Evolutionary conservation across 2,113 vertebrate genomes (phyloP), one percentile per base, ranked within the genome.

Genomic region (Mirza zaza): DNA sequence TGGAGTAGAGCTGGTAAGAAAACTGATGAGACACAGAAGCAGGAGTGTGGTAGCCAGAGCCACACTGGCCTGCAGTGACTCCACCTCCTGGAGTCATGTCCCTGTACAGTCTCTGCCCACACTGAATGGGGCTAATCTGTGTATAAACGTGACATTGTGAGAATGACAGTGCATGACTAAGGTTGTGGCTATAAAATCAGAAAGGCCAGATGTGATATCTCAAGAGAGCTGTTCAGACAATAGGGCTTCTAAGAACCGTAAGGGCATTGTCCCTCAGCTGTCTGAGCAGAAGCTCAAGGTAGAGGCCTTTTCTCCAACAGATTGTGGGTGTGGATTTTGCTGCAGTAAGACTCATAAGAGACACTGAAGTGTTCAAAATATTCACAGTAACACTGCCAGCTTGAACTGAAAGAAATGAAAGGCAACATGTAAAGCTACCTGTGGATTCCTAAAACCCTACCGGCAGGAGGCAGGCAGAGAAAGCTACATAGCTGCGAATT

Each of bases 51-150:
- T 6, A 87, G 45, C 25, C 73, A 59, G 77, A 8, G 79, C 89
- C 45, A 52, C 0, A 0, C 0, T 67, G 63, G 65, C 32, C 32
- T 18, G 32, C 50, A 34, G 5, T 2, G 11, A 39, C 25, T 20
- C 45, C 6, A 29, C 45, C 36, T 59, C 61, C 81, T 27, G 34
- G 11, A 52, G 15, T 27, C 13, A 21, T 27, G 17, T 50, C 45
- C 59, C 67, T 59, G 79, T n/a, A n/a, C 39, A 29, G 36, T 9
- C 20, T n/a, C 36, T 63, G 87, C 50, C 14, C 48, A 9, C 11
- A 18, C 4, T 15, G 61, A 71, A 9, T 3, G 42, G 8, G 11
- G 50, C 73, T 73, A 45, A 34, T n/a, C 36, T 8, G 42, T 18
- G 57, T 3, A 39, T 25, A 45, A 52, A 10, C 7, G 23, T 17